Evolutionary conservation across 2,888 invertebrate genomes (phyloP).

Genomic region (Papilio elwesi): DNA sequence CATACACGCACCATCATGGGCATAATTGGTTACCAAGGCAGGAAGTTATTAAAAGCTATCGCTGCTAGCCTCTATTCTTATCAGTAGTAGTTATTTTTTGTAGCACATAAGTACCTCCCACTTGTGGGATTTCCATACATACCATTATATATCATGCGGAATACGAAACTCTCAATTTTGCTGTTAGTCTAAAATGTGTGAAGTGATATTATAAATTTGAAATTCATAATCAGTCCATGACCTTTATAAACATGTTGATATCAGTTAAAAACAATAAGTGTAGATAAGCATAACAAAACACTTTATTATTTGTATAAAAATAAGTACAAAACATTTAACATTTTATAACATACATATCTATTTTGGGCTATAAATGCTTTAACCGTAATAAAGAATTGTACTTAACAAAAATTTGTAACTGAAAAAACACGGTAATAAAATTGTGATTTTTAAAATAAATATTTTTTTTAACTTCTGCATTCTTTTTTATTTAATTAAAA

Average conservation of each 20-base stretch:
- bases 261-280: slow-evolving; percentile 20
- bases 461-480: slow-evolving; percentile 15
- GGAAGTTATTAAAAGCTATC: too few relatives aligned
- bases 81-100: too few relatives aligned
- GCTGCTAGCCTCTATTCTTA: too few relatives aligned
- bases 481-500: slow-evolving; percentile 17
- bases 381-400: slow-evolving; percentile 23
- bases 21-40: too few relatives aligned
- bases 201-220: too few relatives aligned
- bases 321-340: slow-evolving; percentile 32
- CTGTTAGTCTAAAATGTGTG: too few relatives aligned
- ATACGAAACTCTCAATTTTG: too few relatives aligned
- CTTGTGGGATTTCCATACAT: too few relatives aligned
- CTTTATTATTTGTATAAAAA: slow-evolving; percentile 33
- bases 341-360: slow-evolving; percentile 17
- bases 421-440: slow-evolving; percentile 4
- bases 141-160: too few relatives aligned
- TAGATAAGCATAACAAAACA: slow-evolving; percentile 12
- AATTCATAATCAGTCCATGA: too few relatives aligned
- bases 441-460: slow-evolving; percentile 8
- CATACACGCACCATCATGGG: too few relatives aligned
- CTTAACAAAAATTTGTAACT: slow-evolving; percentile 17
- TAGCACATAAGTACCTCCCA: too few relatives aligned
- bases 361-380: slow-evolving; percentile 8
- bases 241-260: neutral